Evolutionary conservation across 2,797 vertebrate genomes (phyloP).

Genomic region (Arremon aurantiirostris): DNA sequence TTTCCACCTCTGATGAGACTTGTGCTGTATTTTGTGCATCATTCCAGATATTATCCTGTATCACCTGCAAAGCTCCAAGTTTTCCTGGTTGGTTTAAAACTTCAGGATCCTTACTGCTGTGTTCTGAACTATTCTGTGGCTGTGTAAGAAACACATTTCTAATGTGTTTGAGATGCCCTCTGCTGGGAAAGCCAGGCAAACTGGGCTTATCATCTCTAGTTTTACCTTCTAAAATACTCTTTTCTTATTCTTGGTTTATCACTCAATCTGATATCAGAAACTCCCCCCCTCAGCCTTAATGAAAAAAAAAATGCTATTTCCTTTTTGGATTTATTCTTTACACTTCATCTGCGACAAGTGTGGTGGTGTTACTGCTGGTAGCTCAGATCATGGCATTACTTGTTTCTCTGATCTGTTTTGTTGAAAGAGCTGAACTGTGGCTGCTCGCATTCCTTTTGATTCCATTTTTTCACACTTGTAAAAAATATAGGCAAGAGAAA

Average conservation of each 20-base stretch:
- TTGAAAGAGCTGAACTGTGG: neutral
- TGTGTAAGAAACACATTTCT: neutral
- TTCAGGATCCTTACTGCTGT: neutral
- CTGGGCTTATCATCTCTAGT: neutral
- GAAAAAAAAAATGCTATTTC: neutral
- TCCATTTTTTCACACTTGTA: neutral
- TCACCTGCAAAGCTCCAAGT: neutral
- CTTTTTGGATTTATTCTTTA: neutral
- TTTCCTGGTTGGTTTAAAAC: neutral
- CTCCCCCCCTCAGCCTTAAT: neutral
- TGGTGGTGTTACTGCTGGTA: neutral
- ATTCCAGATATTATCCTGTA: neutral
- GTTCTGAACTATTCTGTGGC: neutral
- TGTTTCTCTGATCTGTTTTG: neutral
- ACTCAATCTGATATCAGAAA: neutral
- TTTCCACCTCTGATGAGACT: neutral
- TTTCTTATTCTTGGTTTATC: neutral
- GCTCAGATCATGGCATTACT: neutral
- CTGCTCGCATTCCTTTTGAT: neutral
- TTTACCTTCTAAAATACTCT: neutral
- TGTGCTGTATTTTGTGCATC: neutral
- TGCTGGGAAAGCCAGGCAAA: constrained; percentile 72
- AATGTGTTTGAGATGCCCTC: constrained; percentile 74
- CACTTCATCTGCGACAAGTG: neutral
- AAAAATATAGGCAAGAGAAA: neutral